Evolutionary conservation across 2,797 vertebrate genomes (phyloP).

Genomic region (Acipenser oxyrinchus): DNA sequence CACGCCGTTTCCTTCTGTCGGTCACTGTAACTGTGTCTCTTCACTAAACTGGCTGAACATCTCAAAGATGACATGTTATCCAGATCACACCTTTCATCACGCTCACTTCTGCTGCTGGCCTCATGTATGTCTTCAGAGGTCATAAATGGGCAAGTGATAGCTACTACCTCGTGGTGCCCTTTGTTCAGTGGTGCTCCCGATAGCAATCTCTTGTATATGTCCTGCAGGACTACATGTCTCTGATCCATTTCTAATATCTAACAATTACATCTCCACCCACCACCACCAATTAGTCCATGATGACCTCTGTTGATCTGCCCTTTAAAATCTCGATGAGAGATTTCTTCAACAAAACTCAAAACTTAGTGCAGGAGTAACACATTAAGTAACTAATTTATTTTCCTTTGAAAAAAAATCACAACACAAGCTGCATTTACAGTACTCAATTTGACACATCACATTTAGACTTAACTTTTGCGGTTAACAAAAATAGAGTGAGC

Average conservation of each 20-base stretch:
- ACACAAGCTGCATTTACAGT: too few species aligned
- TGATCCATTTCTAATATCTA: conserved; percentile 9
- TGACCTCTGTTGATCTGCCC: not conserved
- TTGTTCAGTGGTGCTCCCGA: conserved; percentile 36
- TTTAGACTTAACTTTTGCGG: too few species aligned
- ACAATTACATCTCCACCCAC: not conserved
- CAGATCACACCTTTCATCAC: not conserved
- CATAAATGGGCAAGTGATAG: conserved; percentile 28
- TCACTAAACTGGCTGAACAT: not conserved
- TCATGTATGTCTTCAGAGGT: not conserved
- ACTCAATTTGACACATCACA: too few species aligned
- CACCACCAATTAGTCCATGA: too few species aligned
- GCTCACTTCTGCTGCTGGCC: not conserved
- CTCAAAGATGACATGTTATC: conserved; percentile 11
- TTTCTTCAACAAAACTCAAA: too few species aligned
- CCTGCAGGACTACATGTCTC: conserved; percentile 32
- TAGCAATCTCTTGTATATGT: conserved; percentile 50
- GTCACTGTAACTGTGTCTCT: not conserved
- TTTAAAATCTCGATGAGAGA: too few species aligned
- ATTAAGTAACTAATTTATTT: too few species aligned
- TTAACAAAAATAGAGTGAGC: too few species aligned
- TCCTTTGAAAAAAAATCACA: too few species aligned
- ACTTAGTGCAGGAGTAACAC: too few species aligned
- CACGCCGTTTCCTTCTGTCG: conserved; percentile 33
- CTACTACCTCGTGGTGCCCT: conserved; percentile 37